phyloP scores from a whole-genome alignment of 2,888 invertebrate genomes.

The Drosophila bunnanda region DNA sequence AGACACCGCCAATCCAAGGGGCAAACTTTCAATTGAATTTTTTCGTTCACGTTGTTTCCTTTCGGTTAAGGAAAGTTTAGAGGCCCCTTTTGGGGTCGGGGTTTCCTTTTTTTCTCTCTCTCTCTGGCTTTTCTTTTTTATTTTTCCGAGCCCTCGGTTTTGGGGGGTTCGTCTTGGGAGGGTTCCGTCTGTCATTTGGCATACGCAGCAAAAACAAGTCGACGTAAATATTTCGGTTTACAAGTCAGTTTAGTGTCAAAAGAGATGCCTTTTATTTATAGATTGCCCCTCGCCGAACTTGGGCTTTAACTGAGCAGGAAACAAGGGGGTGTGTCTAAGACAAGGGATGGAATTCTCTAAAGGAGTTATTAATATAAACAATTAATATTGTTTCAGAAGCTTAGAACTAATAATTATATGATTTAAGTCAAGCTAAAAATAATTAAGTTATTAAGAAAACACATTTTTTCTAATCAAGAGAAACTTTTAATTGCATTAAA shows the following conservation, averaged over 20 bases:
- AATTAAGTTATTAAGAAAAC: too few relatives aligned
- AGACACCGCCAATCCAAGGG: constrained; percentile 67
- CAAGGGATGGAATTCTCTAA: background rate
- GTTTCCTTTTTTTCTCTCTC: constrained; percentile 28
- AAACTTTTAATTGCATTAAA: background rate
- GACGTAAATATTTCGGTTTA: constrained; percentile 79
- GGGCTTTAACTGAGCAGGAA: constrained; percentile 3
- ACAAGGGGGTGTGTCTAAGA: background rate
- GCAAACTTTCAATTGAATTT: constrained; percentile 83
- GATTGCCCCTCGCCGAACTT: constrained; percentile 42
- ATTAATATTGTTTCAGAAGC: too few relatives aligned
- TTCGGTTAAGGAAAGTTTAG: constrained; percentile 44
- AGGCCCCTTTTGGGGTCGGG: constrained; percentile 34
- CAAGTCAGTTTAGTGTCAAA: constrained; percentile 82
- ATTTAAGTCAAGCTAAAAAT: background rate
- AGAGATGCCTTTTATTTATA: constrained; percentile 69
- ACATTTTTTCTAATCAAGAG: too few relatives aligned
- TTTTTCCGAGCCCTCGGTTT: background rate
- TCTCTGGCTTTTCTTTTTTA: background rate
- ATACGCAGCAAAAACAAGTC: constrained; percentile 42
- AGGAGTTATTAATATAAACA: too few relatives aligned
- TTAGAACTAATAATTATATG: too few relatives aligned
- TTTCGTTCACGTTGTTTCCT: constrained; percentile 41
- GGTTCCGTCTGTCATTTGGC: constrained; percentile 60
- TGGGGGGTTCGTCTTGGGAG: constrained; percentile 11